Base-by-base conservation (phyloP, 2,113 vertebrate species). In the Gymnogyps californianus region DNA sequence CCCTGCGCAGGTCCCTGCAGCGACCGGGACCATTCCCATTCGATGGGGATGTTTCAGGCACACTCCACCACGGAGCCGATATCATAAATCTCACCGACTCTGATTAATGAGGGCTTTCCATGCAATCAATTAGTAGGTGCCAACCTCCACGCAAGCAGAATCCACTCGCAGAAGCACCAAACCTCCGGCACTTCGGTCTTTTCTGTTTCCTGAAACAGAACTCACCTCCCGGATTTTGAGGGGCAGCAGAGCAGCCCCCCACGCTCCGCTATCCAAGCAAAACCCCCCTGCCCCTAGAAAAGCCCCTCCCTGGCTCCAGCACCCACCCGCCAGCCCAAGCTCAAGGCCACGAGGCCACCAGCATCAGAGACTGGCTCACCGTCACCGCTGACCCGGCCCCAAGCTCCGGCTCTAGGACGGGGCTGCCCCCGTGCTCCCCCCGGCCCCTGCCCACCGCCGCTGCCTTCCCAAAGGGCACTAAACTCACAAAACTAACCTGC, bases 231-330 rank as follows among this genome's bases (percentile, higher is more conserved):
- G 9, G 25, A 25, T 31, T 78, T 49, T 2, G 9, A 69, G 47
- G 44, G 51, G 12, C 25, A 44, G 70, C 80, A 54, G 36, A 57
- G 42, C 34, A 76, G 28, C 57, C 47, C 49, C 36, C 18, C 28
- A 2, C 0, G 1, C 34, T 47, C 83, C 0, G 0, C 9, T 14
- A 24, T 1, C 67, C 65, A 34, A 21, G 16, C 24, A 52, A 65
- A 81, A 34, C 19, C 57, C 55, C 3, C 13, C 16, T 8, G 9
- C 2, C 40, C 87, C 46, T 25, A 9, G 7, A 13, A 24, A 71
- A 88, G 1, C 6, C 28, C 26, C 16, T 49, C 24, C 38, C 28
- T 5, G 54, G 67, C 28, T 61, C 61, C 81, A 51, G 52, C 4
- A 1, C 54, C 40, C 26, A 2, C 19, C 13, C 7, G 6, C 55